Conservation (phyloP, 2,888 invertebrate species). For the Cheilosia pagana region DNA sequence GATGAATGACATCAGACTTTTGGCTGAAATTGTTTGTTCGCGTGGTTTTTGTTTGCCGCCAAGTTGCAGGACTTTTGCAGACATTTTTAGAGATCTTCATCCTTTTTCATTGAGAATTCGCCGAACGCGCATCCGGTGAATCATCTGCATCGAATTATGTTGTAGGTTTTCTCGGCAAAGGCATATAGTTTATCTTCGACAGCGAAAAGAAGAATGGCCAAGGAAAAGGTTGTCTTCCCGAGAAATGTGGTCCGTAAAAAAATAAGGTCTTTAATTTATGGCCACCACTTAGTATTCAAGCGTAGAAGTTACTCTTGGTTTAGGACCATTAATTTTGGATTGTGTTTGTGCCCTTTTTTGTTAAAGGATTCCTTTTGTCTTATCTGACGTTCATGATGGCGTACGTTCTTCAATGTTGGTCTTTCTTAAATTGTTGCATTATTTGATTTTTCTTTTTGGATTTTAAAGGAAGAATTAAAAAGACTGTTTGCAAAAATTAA, state of each 20-base stretch:
- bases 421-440: too few species aligned
- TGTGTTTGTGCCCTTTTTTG: not conserved
- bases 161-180: constrained; percentile 10
- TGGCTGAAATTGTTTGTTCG: constrained; percentile 37
- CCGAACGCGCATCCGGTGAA: constrained; percentile 28
- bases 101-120: constrained; percentile 28
- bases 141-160: constrained; percentile 40
- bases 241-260: constrained; percentile 12
- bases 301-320: not conserved
- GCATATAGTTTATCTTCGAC: constrained; percentile 17
- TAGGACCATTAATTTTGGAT: not conserved
- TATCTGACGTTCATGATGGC: too few species aligned
- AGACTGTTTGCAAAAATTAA: too few species aligned
- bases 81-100: constrained; percentile 20
- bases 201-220: not conserved
- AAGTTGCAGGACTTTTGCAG: not conserved
- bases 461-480: too few species aligned
- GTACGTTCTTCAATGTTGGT: too few species aligned
- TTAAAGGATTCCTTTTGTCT: too few species aligned
- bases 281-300: constrained; percentile 31
- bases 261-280: constrained; percentile 3
- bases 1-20: constrained; percentile 68
- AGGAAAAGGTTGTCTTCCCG: constrained; percentile 23
- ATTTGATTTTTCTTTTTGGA: too few species aligned
- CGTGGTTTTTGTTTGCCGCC: not conserved